Evolutionary conservation across 2,888 invertebrate species (phyloP), one percentile per base, ranked within the genome.

Genomic region (Physocephala rufipes): DNA sequence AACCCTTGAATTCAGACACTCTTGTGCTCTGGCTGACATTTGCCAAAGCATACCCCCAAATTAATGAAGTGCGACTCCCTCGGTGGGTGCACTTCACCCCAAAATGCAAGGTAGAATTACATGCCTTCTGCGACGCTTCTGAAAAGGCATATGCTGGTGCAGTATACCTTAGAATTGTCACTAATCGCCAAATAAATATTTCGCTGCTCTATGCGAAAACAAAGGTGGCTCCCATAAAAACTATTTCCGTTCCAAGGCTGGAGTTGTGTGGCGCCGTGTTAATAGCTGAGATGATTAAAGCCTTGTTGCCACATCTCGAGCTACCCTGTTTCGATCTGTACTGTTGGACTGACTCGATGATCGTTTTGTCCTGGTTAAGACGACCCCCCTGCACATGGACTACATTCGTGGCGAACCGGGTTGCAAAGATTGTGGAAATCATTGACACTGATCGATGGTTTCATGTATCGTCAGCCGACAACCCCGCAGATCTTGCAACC

Each of bases 311-410:
- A 24, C 53, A 55, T 21, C 24, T 55, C 19, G 53, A 21, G 0
- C 9, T 55, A 43, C 76, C 2, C 74, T 76, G 0, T 74, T 76
- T n/a, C 30, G 75, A 7, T 71, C 67, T 1, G 21, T 77, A 12
- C 53, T 24, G 58, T 1, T 74, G 71, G 63, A 71, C 70, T 1
- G 71, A 74, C 21, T 71, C 68, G 1, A 55, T 72, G n/a, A n/a
- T n/a, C n/a, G n/a, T n/a, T n/a, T n/a, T n/a, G n/a, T n/a, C n/a
- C n/a, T n/a, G n/a, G n/a, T n/a, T n/a, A n/a, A n/a, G n/a, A n/a
- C n/a, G n/a, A n/a, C n/a, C n/a, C n/a, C n/a, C n/a, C n/a, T n/a
- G n/a, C n/a, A n/a, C n/a, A n/a, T n/a, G n/a, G n/a, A n/a, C n/a
- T n/a, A n/a, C n/a, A n/a, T n/a, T n/a, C n/a, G n/a, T n/a, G n/a